Base-by-base conservation (phyloP, 2,797 vertebrate species). In the Rachycentron canadum region DNA sequence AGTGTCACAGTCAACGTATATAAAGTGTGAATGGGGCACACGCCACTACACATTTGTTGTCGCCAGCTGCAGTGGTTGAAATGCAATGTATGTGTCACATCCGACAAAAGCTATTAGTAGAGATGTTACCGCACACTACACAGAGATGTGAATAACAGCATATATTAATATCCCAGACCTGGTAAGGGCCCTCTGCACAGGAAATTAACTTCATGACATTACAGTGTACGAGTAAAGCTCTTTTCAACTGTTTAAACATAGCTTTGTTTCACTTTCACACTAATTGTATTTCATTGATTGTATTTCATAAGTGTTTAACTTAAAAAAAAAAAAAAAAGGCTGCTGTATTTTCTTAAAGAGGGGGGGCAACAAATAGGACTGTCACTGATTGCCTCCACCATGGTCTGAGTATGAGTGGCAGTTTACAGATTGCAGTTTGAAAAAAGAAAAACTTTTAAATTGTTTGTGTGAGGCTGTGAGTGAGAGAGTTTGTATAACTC, bases 251-350 rank as follows among this genome's bases (percentile, higher is more conserved):
- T 58, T 76, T 21, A 63, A 69, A 38, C 10, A 23, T 10, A 26
- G 30, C 25, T 43, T 63, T 13, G 2, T 63, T 47, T 63, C 13
- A 72, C 64, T 52, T 73, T 61, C 52, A 73, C 47, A 60, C 36
- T 16, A 55, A 23, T 25, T 73, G n/a, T n/a, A n/a, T n/a, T n/a
- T 56, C 9, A 23, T 3, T 50, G 19, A 64, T n/a, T 67, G 32
- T 17, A 49, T 56, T 34, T 56, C 16, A 19, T 4, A n/a, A n/a
- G n/a, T 23, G 7, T 73, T 61, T 52, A 61, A 49, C 47, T 23
- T 49, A n/a, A n/a, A n/a, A n/a, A n/a, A n/a, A n/a, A n/a, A n/a
- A n/a, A n/a, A n/a, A n/a, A n/a, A n/a, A n/a, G n/a, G n/a, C n/a
- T n/a, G n/a, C n/a, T n/a, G 40, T 65, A 64, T 70, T 7, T 41